Evolutionary conservation across 2,797 vertebrate genomes (phyloP).

Genomic region (Agapornis canus): DNA sequence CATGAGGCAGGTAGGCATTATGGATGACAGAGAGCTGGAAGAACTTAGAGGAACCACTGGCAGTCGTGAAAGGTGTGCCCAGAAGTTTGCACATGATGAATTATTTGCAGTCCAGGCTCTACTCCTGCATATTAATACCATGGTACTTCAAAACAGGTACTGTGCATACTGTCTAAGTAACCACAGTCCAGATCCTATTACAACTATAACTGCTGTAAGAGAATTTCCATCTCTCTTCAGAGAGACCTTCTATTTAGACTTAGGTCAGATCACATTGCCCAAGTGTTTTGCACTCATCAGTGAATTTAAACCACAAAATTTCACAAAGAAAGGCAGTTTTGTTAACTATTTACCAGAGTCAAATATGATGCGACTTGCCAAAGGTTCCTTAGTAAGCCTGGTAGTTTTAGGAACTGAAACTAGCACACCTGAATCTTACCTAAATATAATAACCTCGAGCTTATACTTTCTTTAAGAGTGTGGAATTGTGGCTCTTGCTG

Average conservation of each 20-base stretch:
- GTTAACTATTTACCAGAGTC: not conserved
- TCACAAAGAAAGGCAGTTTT: not conserved
- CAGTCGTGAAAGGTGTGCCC: not conserved
- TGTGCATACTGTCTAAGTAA: not conserved
- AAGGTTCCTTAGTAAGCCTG: not conserved
- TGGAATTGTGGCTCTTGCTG: constrained; percentile 16
- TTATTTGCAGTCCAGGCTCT: not conserved
- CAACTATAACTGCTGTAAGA: not conserved
- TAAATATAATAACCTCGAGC: not conserved
- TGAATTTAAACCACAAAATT: not conserved
- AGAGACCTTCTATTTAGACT: not conserved
- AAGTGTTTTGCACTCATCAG: not conserved
- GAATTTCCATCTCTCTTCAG: not conserved
- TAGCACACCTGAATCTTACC: not conserved
- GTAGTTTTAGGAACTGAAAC: not conserved
- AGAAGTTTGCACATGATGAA: not conserved
- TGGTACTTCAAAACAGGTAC: not conserved
- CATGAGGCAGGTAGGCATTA: not conserved
- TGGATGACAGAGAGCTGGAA: not conserved
- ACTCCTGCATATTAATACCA: not conserved
- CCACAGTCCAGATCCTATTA: not conserved
- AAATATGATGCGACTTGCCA: not conserved
- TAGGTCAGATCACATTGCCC: not conserved
- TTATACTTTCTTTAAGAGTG: not conserved
- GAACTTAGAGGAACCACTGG: not conserved